These are phyloP conservation scores for Baronia brevicornis DNA, from an alignment of 2,888 invertebrate species.

Conservation along the genomic window DNA sequence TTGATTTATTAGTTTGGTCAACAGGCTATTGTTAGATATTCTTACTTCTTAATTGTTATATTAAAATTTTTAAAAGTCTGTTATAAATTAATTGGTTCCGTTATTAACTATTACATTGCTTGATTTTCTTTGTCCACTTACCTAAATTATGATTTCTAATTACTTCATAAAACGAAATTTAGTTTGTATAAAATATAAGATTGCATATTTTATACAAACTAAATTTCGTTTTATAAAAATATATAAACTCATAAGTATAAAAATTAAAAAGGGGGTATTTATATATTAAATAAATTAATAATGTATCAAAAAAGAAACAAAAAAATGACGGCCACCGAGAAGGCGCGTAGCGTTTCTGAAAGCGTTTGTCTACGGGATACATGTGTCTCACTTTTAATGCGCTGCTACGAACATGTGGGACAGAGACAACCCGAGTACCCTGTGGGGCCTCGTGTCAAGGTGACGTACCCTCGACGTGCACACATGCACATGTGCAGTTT, in stretches of 20 bases:
- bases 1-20: no score
- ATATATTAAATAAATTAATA: constrained; percentile 31
- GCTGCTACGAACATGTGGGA: constrained; percentile 43
- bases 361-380: constrained; percentile 63
- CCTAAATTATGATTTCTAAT: no score
- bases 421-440: constrained; percentile 44
- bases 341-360: constrained; percentile 70
- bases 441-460: constrained; percentile 66
- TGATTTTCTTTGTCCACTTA: no score
- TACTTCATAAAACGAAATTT: no score
- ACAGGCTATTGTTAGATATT: no score
- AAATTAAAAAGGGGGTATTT: constrained; percentile 16
- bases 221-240: no score
- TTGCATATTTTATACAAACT: no score
- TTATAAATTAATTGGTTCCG: no score
- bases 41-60: no score
- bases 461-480: constrained; percentile 62
- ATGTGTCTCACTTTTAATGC: constrained; percentile 40
- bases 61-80: no score
- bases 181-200: no score
- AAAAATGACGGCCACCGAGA: constrained; percentile 58
- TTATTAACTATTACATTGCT: no score
- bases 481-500: constrained; percentile 30
- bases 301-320: constrained; percentile 52
- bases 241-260: constrained; percentile 17